Evolutionary conservation across 2,113 vertebrate genomes (phyloP).

Genomic region (Oceanites oceanicus): DNA sequence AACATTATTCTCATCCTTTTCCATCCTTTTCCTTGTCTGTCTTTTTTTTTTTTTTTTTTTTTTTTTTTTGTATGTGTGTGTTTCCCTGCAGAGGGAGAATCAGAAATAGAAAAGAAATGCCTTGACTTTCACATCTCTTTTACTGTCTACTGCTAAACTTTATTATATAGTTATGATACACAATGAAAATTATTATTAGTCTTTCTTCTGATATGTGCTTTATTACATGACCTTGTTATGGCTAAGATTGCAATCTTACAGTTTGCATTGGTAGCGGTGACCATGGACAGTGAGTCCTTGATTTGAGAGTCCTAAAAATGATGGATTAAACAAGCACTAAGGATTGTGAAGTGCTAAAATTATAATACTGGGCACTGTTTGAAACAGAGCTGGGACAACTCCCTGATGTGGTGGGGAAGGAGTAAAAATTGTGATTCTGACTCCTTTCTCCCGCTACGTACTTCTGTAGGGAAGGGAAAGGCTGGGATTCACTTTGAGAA

Average conservation of each 20-base stretch:
- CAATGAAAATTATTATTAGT: background rate
- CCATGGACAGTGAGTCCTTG: background rate
- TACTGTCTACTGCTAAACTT: background rate
- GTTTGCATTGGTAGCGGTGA: background rate
- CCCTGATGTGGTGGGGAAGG: background rate
- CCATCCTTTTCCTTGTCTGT: background rate
- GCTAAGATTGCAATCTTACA: background rate
- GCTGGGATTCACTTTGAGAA: background rate
- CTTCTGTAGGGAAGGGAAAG: background rate
- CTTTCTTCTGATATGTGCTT: background rate
- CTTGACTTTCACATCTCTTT: background rate
- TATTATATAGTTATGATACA: background rate
- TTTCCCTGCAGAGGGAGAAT: background rate
- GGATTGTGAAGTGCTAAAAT: background rate
- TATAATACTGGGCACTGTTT: background rate
- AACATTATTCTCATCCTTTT: background rate
- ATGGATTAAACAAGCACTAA: background rate
- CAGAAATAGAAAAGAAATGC: background rate
- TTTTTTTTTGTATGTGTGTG: background rate
- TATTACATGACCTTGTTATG: background rate
- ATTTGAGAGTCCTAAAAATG: background rate
- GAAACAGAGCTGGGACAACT: background rate
- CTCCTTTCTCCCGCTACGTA: fast-evolving
- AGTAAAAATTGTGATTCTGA: background rate
- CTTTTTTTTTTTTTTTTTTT: background rate